Base-by-base conservation (phyloP, 2,888 invertebrate species). In the Pollenia griseotomentosa region DNA sequence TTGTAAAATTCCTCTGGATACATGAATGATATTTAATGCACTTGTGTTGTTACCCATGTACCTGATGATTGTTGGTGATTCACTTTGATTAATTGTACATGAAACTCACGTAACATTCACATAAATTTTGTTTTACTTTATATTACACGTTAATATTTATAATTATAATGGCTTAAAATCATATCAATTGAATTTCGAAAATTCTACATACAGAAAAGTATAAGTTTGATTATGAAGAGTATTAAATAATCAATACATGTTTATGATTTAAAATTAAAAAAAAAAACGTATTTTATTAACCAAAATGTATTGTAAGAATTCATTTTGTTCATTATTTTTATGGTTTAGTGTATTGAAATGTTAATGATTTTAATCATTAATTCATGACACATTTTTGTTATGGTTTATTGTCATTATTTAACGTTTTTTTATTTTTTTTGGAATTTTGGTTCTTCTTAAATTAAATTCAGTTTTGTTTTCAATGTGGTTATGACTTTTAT, bases 321-420 rank as follows among this genome's bases (percentile, higher is more conserved):
- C 33, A 11, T 46, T 6, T 53, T 71, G 40, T 42, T 44, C 46
- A 66, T 65, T 51, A 48, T 48, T 19, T 80, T 68, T 71, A 77
- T 59, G 51, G 55, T 70, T 48, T 44, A 66, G 51, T 16, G 23
- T 66, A 73, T 74, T 83, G 70, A 77, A 78, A 84, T 82, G 78
- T 82, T 84, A 87, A 84, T 74, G 63, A 78, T 84, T 84, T 68
- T 57, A 78, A 84, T 84, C 65, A 84, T 81, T 84, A 84, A 87
- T 87, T 68, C 87, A 81, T 82, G 16, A 74, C 87, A 87, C 84
- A 84, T 84, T 78, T 84, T 57, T 65, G 73, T 82, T 85, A 84
- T 84, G 84, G 80, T 87, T 84, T 87, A 84, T 87, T 84, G 83
- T 84, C 79, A 48, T 86, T 86, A 70, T 70, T 79, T 70, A 33